A percentile compares a stretch with the other conserved stretches of the same genome.
phyloP scores from a whole-genome alignment of 2,113 vertebrate species.

The Channa maculata region DNA sequence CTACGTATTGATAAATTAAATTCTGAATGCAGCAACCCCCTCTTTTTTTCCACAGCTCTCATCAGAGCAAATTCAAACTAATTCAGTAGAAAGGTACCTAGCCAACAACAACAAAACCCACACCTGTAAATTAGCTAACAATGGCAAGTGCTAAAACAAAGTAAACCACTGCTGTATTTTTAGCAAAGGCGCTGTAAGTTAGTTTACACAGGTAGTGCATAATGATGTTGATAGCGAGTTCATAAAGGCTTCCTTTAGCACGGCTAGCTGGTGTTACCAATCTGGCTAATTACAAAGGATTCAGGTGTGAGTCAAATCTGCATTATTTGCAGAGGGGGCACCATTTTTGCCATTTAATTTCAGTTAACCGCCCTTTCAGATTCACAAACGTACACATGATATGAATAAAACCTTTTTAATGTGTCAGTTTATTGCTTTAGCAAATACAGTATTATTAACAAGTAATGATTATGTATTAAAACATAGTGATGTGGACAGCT shows the following conservation, averaged over 20 bases:
- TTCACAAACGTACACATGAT: background rate
- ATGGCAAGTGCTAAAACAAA: conserved; percentile 42
- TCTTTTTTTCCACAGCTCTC: background rate
- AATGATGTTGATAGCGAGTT: conserved; percentile 50
- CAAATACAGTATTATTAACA: conserved; percentile 10
- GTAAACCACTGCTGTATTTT: conserved; percentile 46
- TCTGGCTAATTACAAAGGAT: conserved; percentile 28
- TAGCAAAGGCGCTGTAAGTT: conserved; percentile 35
- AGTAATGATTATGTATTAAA: conserved; percentile 12
- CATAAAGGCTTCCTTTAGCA: conserved; percentile 34
- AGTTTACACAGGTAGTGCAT: conserved; percentile 47
- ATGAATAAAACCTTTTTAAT: background rate
- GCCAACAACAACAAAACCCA: conserved; percentile 37
- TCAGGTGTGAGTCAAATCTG: background rate
- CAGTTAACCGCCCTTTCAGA: background rate
- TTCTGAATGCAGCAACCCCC: background rate
- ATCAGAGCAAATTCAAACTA: conserved; percentile 24
- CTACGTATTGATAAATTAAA: conserved; percentile 4
- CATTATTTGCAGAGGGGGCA: background rate
- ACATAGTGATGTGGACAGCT: background rate
- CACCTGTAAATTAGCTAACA: conserved; percentile 53
- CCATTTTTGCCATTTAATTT: no score
- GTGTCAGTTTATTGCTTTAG: background rate
- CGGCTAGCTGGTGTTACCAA: conserved; percentile 15
- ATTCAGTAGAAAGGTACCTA: conserved; percentile 28